Evolutionary conservation across 2,888 invertebrate genomes (phyloP), one percentile per base, ranked within the genome.

Genomic region (Luffia ferchaultella): DNA sequence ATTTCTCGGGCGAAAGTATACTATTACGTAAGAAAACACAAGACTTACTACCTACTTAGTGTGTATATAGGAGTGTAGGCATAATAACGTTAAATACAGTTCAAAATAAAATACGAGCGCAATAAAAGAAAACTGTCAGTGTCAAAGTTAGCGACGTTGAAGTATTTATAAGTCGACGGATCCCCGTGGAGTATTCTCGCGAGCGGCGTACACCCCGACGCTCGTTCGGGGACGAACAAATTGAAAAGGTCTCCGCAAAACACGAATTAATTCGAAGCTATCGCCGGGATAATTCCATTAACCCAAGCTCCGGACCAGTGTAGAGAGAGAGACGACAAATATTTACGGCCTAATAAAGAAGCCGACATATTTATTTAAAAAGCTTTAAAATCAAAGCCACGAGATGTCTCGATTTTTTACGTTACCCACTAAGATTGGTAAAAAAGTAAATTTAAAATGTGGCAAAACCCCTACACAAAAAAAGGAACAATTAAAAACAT

Each of bases 281-380:
- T 68, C 65, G 66, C 68, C 58, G 63, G 67, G 67, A 73, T 74
- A 73, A 75, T 75, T 74, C 67, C 65, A 75, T 76, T 75, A 74
- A 59, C 59, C 60, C 55, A 58, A 60, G 62, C 62, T 62, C 64
- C 63, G 62, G 60, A 57, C 57, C 57, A 52, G 56, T 46, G 55
- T 54, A 58, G 60, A 58, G 58, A 59, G 58, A 55, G 61, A 59
- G 61, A 57, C 55, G 56, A 40, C 58, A 61, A 62, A 68, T 68
- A 69, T 74, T 73, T 70, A 69, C 65, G 65, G 66, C 60, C 65
- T 68, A 67, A 69, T 70, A 73, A 70, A 63, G 63, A 53, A 52
- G 56, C n/a, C 54, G 57, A 59, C 56, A 59, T 64, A 63, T 68
- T 56, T 54, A 54, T 51, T 51, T 51, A 45, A 51, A 45, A 42